Evolutionary conservation across 2,797 vertebrate genomes (phyloP), one percentile per base, ranked within the genome.

Genomic region (Mustela erminea): DNA sequence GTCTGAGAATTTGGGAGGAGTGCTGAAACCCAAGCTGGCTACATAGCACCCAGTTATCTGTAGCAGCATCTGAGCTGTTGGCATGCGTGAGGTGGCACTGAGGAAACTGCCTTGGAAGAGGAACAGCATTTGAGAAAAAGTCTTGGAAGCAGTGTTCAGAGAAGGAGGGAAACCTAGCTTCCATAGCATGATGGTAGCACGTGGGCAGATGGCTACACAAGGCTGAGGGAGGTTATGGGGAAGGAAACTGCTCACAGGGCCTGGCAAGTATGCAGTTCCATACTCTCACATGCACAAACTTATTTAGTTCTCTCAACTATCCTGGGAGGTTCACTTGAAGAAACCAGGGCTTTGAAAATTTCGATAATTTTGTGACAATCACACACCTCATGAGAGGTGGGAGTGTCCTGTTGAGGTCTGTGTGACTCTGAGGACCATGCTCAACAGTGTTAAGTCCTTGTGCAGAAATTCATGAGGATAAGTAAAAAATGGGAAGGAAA

Each of bases 71-170:
- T 49, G 32, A 87, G 21, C 80, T 62, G 4, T 5, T 14, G 12
- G 32, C 25, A 21, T 13, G 25, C 3, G 0, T 12, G 4, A 70
- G 35, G 7, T 13, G 77, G 14, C 7, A 12, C 17, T 0, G 0
- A 70, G 54, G 27, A 80, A 78, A 41, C 18, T 1, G 21, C 27
- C 23, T 27, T 46, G 2, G 4, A 87, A 64, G 14, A 68, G 23
- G 12, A 81, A 87, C 6, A 29, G 23, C 20, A 25, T 32, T 46
- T 11, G 49, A 84, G 29, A 49, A 66, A 78, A 77, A 58, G 32
- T 64, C 38, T 35, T 21, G 32, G n/a, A 3, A 56, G n/a, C 1
- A 46, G 20, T 29, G 5, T 43, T 75, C 35, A 64, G 72, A 72
- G 12, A 52, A 95, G 43, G 56, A 87, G 23, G 32, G 62, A 97